Percentiles rank a stretch among this genome's conserved stretches.
These are phyloP conservation scores for Amphiprion percula DNA, from an alignment of 2,113 vertebrate genomes.

Conservation along the genomic window DNA sequence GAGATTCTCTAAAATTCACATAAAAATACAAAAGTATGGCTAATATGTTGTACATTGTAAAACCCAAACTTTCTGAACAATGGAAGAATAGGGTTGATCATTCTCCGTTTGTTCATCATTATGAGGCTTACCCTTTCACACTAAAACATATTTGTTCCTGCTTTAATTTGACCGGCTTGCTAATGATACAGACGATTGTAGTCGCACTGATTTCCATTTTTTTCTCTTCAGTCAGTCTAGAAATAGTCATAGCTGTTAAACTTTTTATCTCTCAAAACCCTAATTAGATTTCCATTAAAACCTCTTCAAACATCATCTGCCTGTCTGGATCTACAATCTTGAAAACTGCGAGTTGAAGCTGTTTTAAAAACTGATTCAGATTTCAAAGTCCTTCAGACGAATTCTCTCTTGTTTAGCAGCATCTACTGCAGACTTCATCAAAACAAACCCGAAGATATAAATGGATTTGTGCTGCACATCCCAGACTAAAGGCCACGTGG, in stretches of 20 bases:
- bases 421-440: neutral
- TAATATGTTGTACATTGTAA: too few relatives aligned
- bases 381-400: neutral
- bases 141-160: too few relatives aligned
- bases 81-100: conserved; percentile 1
- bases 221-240: neutral
- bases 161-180: neutral
- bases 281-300: conserved; percentile 22
- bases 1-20: too few relatives aligned
- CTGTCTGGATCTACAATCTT: neutral
- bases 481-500: conserved; percentile 10
- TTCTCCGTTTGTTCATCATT: neutral
- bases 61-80: too few relatives aligned
- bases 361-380: neutral
- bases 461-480: neutral
- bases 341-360: neutral
- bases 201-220: neutral
- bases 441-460: neutral
- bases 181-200: neutral
- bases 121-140: too few relatives aligned
- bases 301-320: neutral
- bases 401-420: conserved; percentile 17
- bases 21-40: too few relatives aligned
- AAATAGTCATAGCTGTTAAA: neutral
- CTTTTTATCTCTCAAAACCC: neutral